Evolutionary conservation across 2,797 vertebrate species (phyloP).

Genomic region (Neosalanx taihuensis): DNA sequence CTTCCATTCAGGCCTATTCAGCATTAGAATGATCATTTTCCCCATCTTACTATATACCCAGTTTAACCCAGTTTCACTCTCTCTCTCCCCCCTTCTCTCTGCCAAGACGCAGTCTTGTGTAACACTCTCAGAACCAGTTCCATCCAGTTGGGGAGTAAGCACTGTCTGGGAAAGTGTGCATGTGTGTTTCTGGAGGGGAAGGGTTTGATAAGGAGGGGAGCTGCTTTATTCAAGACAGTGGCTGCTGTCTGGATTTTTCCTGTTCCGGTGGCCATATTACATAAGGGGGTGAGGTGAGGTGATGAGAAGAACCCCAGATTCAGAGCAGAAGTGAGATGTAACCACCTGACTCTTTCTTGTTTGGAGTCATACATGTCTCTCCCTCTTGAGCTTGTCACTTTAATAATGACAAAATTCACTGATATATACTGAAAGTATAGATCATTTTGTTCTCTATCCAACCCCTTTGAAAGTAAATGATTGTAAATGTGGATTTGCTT

Average conservation of each 20-base stretch:
- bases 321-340: constrained; percentile 7
- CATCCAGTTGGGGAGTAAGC: constrained; percentile 57
- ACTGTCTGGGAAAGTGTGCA: constrained; percentile 49
- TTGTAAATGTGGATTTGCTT: too few species aligned
- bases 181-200: constrained; percentile 21
- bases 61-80: background rate
- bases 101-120: constrained; percentile 56
- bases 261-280: constrained; percentile 53
- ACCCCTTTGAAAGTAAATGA: too few species aligned
- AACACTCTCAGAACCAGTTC: constrained; percentile 66
- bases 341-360: too few species aligned
- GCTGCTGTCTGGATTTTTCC: constrained; percentile 57
- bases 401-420: too few species aligned
- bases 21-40: background rate
- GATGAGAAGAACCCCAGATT: constrained; percentile 7
- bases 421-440: too few species aligned
- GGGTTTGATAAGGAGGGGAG: background rate
- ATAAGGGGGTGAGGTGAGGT: constrained; percentile 46
- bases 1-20: too few species aligned
- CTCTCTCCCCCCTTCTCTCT: constrained; percentile 7
- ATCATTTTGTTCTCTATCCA: too few species aligned
- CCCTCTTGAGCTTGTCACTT: too few species aligned
- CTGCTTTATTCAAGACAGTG: constrained; percentile 38
- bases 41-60: background rate
- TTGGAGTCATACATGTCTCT: background rate